Percentiles rank a stretch among this genome's conserved stretches.
Evolutionary conservation across 2,888 invertebrate species (phyloP).

Genomic region (Agrenia bidenticulata): DNA sequence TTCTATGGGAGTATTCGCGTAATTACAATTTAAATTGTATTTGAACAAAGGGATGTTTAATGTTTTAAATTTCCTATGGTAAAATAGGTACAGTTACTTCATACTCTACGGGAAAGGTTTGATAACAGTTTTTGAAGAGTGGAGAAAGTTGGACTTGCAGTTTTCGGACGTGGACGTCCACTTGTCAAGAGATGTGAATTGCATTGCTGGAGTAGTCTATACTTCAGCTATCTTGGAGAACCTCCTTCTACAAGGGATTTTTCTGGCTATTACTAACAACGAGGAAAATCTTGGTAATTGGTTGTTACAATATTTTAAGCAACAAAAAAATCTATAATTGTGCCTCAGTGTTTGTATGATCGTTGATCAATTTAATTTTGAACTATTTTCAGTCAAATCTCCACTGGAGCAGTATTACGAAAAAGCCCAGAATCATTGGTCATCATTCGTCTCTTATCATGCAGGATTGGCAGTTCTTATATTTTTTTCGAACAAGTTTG

Average conservation of each 20-base stretch:
- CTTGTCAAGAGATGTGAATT: conserved; percentile 37
- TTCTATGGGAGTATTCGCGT: conserved; percentile 19
- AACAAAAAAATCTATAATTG: too few relatives aligned
- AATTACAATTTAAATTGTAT: background rate
- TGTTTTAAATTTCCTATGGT: background rate
- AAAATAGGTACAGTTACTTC: conserved; percentile 4
- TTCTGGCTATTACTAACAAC: background rate
- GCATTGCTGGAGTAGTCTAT: conserved; percentile 29
- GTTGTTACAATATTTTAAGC: too few relatives aligned
- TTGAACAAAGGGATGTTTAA: background rate
- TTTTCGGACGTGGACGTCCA: conserved; percentile 34
- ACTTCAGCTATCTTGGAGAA: conserved; percentile 43
- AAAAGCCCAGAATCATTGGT: conserved; percentile 27
- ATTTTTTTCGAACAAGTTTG: conserved; percentile 25
- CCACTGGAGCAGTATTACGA: conserved; percentile 19
- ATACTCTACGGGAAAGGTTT: background rate
- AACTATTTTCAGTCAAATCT: too few relatives aligned
- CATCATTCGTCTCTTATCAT: conserved; percentile 21
- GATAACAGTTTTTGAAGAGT: conserved; percentile 23
- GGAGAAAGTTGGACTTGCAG: conserved; percentile 29
- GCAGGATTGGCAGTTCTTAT: conserved; percentile 5
- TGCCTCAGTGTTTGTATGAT: too few relatives aligned
- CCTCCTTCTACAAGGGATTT: conserved; percentile 13
- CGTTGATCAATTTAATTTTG: too few relatives aligned
- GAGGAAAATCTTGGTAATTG: background rate